Conservation (phyloP, 2,888 invertebrate genomes). For the Ecliptopera silaceata region DNA sequence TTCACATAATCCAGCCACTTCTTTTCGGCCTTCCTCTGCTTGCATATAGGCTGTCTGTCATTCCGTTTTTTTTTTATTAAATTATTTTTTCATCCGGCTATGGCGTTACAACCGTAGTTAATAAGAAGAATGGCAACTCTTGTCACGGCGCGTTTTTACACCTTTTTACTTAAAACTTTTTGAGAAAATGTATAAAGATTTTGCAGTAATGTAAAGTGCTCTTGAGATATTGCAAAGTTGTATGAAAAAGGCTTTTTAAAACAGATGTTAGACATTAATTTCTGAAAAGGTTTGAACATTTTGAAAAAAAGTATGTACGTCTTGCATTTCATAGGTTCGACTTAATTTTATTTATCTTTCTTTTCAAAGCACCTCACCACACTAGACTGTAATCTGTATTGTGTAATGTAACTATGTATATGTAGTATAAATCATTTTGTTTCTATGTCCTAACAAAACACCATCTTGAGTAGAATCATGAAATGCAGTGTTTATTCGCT, state of each 20-base stretch:
- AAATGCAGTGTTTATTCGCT: not conserved
- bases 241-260: not conserved
- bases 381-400: too few species aligned
- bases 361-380: too few species aligned
- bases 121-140: not conserved
- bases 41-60: too few species aligned
- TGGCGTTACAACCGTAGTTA: constrained; percentile 1
- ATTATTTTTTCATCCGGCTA: too few species aligned
- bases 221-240: not conserved
- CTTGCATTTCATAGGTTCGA: too few species aligned
- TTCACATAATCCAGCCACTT: too few species aligned
- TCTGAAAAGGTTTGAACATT: not conserved
- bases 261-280: constrained; percentile 2
- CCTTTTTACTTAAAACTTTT: constrained; percentile 8
- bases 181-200: constrained; percentile 3
- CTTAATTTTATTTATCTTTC: too few species aligned
- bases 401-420: not conserved
- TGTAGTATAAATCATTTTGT: not conserved
- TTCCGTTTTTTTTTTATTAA: too few species aligned
- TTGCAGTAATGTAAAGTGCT: constrained; percentile 5
- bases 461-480: not conserved
- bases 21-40: too few species aligned
- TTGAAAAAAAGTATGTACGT: too few species aligned
- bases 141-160: constrained; percentile 10
- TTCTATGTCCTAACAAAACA: not conserved